These are phyloP conservation scores for Conger conger DNA, from an alignment of 2,113 vertebrate species.

Conservation along the genomic window DNA sequence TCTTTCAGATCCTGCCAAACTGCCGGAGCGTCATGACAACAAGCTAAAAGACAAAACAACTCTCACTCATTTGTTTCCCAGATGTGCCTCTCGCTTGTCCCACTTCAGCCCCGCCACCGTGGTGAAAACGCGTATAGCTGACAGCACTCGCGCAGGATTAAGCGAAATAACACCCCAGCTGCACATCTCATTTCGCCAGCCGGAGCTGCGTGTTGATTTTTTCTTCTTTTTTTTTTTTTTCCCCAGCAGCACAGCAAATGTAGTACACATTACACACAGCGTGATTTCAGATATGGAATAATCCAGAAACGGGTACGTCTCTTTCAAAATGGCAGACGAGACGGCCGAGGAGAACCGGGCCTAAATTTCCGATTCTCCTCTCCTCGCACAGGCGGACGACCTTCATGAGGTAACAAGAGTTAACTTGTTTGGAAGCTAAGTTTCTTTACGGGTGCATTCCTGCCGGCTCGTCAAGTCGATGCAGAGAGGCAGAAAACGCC, in stretches of 20 bases:
- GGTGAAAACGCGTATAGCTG: constrained; percentile 1
- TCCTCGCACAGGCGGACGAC: constrained; percentile 30
- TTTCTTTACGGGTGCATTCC: constrained; percentile 57
- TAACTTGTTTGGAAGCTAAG: constrained; percentile 64
- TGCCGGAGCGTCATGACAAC: constrained; percentile 47
- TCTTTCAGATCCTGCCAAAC: constrained; percentile 50
- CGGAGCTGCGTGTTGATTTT: not conserved
- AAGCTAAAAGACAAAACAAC: constrained; percentile 46
- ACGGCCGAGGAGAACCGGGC: not conserved
- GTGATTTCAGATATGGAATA: not conserved
- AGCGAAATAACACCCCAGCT: constrained; percentile 16
- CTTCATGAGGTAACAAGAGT: constrained; percentile 63
- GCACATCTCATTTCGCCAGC: constrained; percentile 8
- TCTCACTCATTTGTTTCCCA: constrained; percentile 43
- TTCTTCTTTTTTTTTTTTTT: not conserved
- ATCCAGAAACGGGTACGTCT: not conserved
- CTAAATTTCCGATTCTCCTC: constrained; percentile 19
- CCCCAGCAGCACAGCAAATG: not conserved
- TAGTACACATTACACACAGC: not conserved
- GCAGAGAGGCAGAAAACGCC: constrained; percentile 36
- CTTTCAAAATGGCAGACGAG: constrained; percentile 14
- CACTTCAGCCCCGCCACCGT: constrained; percentile 6
- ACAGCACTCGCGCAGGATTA: not conserved
- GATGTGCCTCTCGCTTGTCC: constrained; percentile 44
- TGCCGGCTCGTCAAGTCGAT: constrained; percentile 45